These are phyloP conservation scores for Aviceda subcristata DNA, from an alignment of 2,113 vertebrate species.

Conservation along the genomic window DNA sequence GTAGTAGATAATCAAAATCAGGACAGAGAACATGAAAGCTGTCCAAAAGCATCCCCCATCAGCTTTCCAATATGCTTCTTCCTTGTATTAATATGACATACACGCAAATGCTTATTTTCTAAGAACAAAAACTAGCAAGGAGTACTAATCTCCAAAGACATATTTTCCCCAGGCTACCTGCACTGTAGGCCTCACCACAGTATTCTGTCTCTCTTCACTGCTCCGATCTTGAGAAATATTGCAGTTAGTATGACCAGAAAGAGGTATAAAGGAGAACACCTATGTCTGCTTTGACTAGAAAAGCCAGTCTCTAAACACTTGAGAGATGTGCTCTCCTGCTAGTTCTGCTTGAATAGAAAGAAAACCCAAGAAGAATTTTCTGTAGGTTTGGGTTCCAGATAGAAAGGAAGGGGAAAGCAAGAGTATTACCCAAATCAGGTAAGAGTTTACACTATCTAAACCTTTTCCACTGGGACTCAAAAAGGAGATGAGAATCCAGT, in stretches of 20 bases:
- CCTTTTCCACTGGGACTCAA: neutral
- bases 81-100: neutral
- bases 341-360: neutral
- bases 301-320: neutral
- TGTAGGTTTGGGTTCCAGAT: neutral
- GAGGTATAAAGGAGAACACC: neutral
- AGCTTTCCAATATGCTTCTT: neutral
- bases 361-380: neutral
- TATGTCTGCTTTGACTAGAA: neutral
- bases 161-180: neutral
- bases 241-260: neutral
- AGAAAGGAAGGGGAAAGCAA: neutral
- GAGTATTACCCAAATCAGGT: neutral
- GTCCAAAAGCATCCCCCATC: neutral
- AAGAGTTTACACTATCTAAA: neutral
- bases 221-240: neutral
- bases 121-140: neutral
- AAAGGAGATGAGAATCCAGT: neutral
- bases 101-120: neutral
- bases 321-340: neutral
- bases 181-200: neutral
- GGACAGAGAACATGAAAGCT: neutral
- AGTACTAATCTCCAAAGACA: neutral
- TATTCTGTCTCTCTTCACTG: neutral
- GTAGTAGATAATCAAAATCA: neutral